A percentile compares a stretch with the other conserved stretches of the same genome.
Conservation (phyloP, 2,888 invertebrate species). For the Lucinisca nassula region DNA sequence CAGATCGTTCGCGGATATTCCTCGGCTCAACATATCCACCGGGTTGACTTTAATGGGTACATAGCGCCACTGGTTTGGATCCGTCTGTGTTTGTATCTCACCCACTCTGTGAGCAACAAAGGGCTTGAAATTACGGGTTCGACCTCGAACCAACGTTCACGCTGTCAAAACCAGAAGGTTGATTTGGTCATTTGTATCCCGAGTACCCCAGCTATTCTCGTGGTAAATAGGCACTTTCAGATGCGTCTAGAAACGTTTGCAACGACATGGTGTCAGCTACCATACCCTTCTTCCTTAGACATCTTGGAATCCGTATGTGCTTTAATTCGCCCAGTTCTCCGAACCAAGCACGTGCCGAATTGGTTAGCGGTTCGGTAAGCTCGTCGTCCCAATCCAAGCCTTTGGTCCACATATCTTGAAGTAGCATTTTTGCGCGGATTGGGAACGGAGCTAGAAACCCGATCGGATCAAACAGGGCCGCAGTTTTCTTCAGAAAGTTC, state of each 20-base stretch:
- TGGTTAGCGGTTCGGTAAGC: neutral
- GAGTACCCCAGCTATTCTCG: constrained; percentile 1
- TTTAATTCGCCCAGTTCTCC: constrained; percentile 12
- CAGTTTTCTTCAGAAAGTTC: constrained; percentile 33
- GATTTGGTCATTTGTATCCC: neutral
- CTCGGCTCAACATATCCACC: constrained; percentile 19
- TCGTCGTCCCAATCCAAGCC: constrained; percentile 45
- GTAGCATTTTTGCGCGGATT: constrained; percentile 36
- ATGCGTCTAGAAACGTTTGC: constrained; percentile 58
- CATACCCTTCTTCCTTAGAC: neutral
- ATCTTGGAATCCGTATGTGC: constrained; percentile 48
- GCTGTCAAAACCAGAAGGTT: constrained; percentile 48
- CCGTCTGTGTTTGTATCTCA: constrained; percentile 58
- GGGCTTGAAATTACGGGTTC: constrained; percentile 54
- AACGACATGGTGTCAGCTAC: neutral
- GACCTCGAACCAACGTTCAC: constrained; percentile 52
- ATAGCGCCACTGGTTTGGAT: constrained; percentile 51
- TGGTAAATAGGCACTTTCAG: constrained; percentile 36
- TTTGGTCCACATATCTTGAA: constrained; percentile 42
- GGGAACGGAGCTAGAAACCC: constrained; percentile 38
- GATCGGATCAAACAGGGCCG: constrained; percentile 49
- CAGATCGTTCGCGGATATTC: neutral
- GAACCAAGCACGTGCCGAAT: constrained; percentile 6
- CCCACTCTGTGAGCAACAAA: constrained; percentile 69
- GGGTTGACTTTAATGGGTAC: constrained; percentile 29